These are phyloP conservation scores for Nysson spinosus DNA, from an alignment of 2,888 invertebrate genomes.

Conservation along the genomic window DNA sequence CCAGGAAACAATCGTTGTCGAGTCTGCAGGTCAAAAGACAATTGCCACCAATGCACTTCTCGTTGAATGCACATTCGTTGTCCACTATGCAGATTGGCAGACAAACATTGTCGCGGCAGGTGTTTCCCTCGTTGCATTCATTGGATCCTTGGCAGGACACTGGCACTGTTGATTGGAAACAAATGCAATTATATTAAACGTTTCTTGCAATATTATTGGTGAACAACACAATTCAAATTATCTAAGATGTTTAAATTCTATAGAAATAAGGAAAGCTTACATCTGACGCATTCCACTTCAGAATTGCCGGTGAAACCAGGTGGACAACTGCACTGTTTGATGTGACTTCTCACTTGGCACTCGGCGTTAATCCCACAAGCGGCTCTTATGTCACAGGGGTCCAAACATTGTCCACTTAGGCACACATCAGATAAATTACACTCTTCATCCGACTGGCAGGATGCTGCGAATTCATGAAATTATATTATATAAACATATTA, in stretches of 20 bases:
- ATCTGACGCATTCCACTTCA: conserved; percentile 89
- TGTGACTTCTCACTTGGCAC: conserved; percentile 85
- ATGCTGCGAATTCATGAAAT: conserved; percentile 78
- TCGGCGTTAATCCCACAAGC: conserved; percentile 91
- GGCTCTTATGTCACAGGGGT: conserved; percentile 87
- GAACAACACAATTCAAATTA: no score
- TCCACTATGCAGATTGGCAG: conserved; percentile 86
- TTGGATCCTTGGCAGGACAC: conserved; percentile 84
- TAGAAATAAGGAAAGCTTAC: conserved; percentile 78
- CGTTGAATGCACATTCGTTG: conserved; percentile 92
- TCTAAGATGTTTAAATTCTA: no score
- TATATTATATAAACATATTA: no score
- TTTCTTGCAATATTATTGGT: background rate
- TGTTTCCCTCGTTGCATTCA: conserved; percentile 85
- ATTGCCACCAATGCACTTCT: conserved; percentile 89
- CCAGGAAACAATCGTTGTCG: conserved; percentile 94
- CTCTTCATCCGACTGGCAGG: conserved; percentile 88
- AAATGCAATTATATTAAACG: no score
- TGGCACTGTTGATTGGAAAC: conserved; percentile 81
- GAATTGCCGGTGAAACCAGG: conserved; percentile 91
- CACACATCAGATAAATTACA: conserved; percentile 90
- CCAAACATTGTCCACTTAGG: conserved; percentile 87
- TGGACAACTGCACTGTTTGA: conserved; percentile 90
- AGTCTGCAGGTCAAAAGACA: conserved; percentile 93
- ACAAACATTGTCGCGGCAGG: conserved; percentile 90